Percentiles rank a stretch among this genome's conserved stretches.
Conservation (phyloP, 1,140 invertebrate species). For the Periplaneta americana region DNA sequence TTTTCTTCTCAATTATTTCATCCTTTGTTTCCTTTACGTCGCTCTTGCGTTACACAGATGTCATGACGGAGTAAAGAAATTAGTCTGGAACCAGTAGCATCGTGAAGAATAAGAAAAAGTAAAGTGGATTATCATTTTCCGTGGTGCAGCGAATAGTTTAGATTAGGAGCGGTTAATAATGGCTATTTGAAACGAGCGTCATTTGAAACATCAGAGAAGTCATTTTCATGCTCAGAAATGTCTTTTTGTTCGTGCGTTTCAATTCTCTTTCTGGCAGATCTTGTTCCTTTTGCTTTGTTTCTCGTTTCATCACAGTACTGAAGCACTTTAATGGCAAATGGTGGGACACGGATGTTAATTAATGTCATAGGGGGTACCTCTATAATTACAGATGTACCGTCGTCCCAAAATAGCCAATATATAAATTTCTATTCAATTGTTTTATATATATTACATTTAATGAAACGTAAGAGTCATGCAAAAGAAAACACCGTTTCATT, state of each 20-base stretch:
- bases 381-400: no score
- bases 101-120: not conserved
- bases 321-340: not conserved
- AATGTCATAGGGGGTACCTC: no score
- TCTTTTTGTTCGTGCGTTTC: not conserved
- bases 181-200: not conserved
- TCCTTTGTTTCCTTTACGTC: not conserved
- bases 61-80: no score
- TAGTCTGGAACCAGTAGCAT: not conserved
- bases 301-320: not conserved
- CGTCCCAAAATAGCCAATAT: no score
- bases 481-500: no score
- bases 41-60: not conserved
- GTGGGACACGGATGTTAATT: not conserved
- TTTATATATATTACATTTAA: no score
- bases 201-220: not conserved
- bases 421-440: no score
- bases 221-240: not conserved
- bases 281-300: not conserved
- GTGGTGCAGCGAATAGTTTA: not conserved
- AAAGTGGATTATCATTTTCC: not conserved
- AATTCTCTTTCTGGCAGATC: not conserved
- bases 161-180: not conserved
- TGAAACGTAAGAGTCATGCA: no score
- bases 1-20: no score